Conservation (phyloP, 2,797 vertebrate species). For the Geotrypetes seraphini region DNA sequence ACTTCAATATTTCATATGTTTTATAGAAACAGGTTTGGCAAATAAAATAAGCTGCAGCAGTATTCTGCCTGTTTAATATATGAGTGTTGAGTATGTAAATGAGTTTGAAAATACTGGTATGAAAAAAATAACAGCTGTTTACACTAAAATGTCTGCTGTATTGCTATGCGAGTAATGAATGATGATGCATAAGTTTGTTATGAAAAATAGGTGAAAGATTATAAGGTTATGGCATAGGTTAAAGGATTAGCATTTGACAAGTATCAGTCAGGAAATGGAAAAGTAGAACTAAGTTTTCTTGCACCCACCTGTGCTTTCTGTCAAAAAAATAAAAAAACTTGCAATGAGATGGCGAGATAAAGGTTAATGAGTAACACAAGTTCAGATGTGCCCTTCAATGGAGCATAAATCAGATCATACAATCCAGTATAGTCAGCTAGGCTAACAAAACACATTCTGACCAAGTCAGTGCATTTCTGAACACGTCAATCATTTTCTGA, state of each 20-base stretch:
- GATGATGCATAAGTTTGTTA: slow-evolving; percentile 61
- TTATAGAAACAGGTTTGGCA: too few species aligned
- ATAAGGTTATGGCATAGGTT: slow-evolving; percentile 66
- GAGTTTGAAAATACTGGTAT: too few species aligned
- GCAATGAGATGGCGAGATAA: slow-evolving; percentile 45
- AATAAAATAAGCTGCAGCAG: too few species aligned
- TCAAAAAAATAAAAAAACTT: slow-evolving; percentile 60
- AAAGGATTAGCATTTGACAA: slow-evolving; percentile 64
- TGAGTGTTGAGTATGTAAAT: too few species aligned
- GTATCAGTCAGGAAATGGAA: slow-evolving; percentile 54
- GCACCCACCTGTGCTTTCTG: slow-evolving; percentile 62
- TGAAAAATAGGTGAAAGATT: slow-evolving; percentile 68
- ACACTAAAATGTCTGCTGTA: too few species aligned
- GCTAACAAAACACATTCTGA: slow-evolving; percentile 39
- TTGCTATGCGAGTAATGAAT: slow-evolving; percentile 46
- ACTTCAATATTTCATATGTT: too few species aligned
- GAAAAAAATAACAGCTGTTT: too few species aligned
- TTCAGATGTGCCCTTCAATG: slow-evolving; percentile 49
- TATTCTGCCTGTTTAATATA: too few species aligned
- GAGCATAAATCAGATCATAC: slow-evolving; percentile 50
- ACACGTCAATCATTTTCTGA: slow-evolving; percentile 54
- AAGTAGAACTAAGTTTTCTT: slow-evolving; percentile 60
- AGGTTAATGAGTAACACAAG: slow-evolving; percentile 62
- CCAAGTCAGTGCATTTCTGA: slow-evolving; percentile 40
- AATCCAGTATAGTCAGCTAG: slow-evolving; percentile 18